Conservation (phyloP, 2,113 vertebrate species). For the Sula dactylatra region DNA sequence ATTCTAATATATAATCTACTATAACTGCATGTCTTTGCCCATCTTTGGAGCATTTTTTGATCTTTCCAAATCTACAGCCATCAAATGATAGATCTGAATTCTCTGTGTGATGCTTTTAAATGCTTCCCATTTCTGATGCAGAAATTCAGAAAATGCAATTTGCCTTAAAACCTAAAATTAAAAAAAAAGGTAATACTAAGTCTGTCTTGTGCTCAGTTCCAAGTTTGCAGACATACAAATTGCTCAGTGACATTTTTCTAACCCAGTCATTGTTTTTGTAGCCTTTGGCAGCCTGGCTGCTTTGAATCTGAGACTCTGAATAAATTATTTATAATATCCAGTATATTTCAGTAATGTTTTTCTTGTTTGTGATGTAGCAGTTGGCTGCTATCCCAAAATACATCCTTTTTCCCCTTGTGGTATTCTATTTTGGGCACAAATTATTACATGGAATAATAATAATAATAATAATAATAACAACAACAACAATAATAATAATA, state of each 20-base stretch:
- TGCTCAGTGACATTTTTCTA: slow-evolving; percentile 42
- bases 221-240: not conserved
- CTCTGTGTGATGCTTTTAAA: not conserved
- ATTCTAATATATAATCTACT: no score
- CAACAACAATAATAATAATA: not conserved
- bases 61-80: not conserved
- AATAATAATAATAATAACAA: no score
- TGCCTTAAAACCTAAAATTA: not conserved
- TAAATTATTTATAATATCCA: not conserved
- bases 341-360: not conserved
- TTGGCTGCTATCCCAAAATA: not conserved
- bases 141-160: not conserved
- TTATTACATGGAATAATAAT: not conserved
- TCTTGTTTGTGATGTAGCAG: not conserved
- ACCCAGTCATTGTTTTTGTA: not conserved
- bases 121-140: not conserved
- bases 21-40: not conserved
- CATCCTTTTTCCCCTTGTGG: not conserved
- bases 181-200: not conserved
- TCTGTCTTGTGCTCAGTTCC: not conserved
- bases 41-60: not conserved
- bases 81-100: not conserved
- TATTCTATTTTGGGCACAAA: not conserved
- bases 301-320: slow-evolving; percentile 7
- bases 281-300: slow-evolving; percentile 1